These are phyloP conservation scores for Mycetomoellerius zeteki DNA, from an alignment of 1,140 invertebrate genomes.

Conservation along the genomic window DNA sequence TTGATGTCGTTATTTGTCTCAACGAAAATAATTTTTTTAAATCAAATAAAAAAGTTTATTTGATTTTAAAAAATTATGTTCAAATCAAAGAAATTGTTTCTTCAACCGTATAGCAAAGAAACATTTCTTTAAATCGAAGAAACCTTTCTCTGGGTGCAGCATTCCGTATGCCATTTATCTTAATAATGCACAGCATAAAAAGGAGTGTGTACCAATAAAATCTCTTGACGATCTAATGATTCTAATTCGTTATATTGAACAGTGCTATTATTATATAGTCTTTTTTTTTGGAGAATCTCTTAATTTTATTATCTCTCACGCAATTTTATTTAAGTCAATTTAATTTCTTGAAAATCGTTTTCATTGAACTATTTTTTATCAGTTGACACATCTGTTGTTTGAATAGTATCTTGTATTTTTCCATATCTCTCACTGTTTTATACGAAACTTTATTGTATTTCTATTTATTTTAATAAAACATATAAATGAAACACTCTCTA, in stretches of 20 bases:
- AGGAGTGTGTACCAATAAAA: neutral
- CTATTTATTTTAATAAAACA: neutral
- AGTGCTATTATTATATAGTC: neutral
- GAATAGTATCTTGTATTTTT: neutral
- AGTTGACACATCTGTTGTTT: neutral
- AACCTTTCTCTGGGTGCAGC: no score
- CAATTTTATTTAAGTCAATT: neutral
- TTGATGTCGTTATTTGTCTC: neutral
- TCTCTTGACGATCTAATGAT: neutral
- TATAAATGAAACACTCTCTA: neutral
- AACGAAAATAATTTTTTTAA: no score
- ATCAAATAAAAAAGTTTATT: no score
- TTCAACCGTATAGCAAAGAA: no score
- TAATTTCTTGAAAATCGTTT: constrained; percentile 4
- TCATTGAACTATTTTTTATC: neutral
- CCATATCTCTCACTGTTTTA: neutral
- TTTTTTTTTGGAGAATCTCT: neutral
- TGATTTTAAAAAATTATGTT: no score
- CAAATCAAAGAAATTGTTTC: no score
- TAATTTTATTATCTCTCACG: neutral
- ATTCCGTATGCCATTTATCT: neutral
- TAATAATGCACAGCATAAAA: neutral
- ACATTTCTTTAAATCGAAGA: no score
- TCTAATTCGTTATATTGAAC: neutral
- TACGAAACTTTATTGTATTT: constrained; percentile 4